Base-by-base conservation (phyloP, 2,113 vertebrate species). In the Siphamia tubifer region DNA sequence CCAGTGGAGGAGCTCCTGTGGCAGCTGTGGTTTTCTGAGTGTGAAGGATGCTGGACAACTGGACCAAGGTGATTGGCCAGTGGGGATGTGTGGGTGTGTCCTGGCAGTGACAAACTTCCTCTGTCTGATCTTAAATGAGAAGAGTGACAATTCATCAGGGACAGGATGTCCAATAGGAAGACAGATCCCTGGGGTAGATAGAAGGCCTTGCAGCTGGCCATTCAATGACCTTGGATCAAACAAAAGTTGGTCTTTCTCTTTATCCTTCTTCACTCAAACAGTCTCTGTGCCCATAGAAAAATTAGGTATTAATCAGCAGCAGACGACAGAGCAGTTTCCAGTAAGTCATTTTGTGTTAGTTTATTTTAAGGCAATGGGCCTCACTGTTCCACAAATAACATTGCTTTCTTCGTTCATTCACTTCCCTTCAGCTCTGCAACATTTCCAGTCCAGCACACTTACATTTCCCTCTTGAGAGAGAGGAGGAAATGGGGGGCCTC, bases 31-130 rank as follows among this genome's bases (percentile, higher is more conserved):
- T 35, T 79, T 90, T 92, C 89, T 80, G 80, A 89, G 87, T 91
- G 87, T 82, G 82, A 88, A 79, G 82, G 91, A 91, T 88, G 87
- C 82, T 87, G 68, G 89, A 92, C 91, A 93, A 92, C 92, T 93
- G 92, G 89, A 93, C 79, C 35, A 40, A 83, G 81, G 80, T 53
- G 86, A 93, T 88, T 94, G 92, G 94, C 80, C 64, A 3, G 8
- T 2, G 36, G 69, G 56, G 68, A 86, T 76, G 63, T 36, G 85
- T 84, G 86, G 92, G 87, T 66, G 90, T 91, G 92, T 89, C 91
- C 91, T 90, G 86, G 70, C 90, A 86, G 83, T 67, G 87, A 87
- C 87, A 85, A 87, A 87, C 87, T 93, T 93, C 90, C 88, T 83
- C 82, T 81, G 78, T 87, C 62, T 80, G 90, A 86, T 86, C 81